These are phyloP conservation scores for Diabrotica undecimpunctata DNA, from an alignment of 1,140 invertebrate genomes.

Conservation along the genomic window DNA sequence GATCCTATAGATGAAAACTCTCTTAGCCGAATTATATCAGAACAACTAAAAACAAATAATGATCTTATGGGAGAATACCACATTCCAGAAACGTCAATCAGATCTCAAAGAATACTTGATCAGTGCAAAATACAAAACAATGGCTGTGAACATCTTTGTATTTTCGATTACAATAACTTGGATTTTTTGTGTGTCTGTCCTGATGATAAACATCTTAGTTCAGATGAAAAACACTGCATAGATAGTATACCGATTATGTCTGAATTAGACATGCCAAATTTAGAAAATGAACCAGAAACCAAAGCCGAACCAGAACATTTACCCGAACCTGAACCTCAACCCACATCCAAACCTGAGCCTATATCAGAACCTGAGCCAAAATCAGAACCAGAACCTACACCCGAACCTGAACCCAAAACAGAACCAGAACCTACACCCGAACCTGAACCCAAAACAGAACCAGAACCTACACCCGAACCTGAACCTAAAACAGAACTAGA, in stretches of 20 bases:
- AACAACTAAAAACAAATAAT: slow-evolving; percentile 50
- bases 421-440: too few relatives aligned
- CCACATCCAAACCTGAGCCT: neutral
- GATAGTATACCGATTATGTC: slow-evolving; percentile 6
- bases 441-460: too few relatives aligned
- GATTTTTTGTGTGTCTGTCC: slow-evolving; percentile 71
- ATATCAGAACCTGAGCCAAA: neutral
- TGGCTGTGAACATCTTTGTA: slow-evolving; percentile 71
- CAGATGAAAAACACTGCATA: slow-evolving; percentile 42
- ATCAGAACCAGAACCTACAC: neutral
- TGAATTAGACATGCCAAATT: slow-evolving; percentile 23
- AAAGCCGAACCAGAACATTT: slow-evolving; percentile 40
- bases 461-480: too few relatives aligned
- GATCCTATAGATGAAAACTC: slow-evolving; percentile 53
- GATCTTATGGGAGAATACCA: slow-evolving; percentile 56
- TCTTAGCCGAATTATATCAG: slow-evolving; percentile 50
- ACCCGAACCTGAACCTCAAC: neutral
- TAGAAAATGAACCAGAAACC: slow-evolving; percentile 35
- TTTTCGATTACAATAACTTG: slow-evolving; percentile 62
- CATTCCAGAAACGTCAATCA: slow-evolving; percentile 50
- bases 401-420: neutral
- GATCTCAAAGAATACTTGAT: slow-evolving; percentile 57
- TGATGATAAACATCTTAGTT: slow-evolving; percentile 49
- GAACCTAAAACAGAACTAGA: too few relatives aligned
- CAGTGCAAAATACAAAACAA: slow-evolving; percentile 72